These are phyloP conservation scores for Rhagophthalmus giganteus DNA, from an alignment of 2,888 invertebrate species.

Conservation along the genomic window DNA sequence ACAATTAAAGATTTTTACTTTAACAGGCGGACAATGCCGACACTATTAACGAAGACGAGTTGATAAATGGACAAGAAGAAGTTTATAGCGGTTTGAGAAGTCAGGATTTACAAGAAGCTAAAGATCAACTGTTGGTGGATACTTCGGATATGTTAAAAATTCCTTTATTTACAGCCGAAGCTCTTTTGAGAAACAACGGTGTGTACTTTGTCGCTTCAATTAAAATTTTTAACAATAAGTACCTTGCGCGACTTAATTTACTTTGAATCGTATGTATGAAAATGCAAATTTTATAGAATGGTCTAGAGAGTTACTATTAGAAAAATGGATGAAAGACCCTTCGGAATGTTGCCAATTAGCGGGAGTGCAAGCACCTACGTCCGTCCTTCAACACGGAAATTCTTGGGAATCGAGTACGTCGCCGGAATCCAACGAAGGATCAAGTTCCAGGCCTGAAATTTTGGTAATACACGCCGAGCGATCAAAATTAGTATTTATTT, in stretches of 20 bases:
- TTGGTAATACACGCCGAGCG: slow-evolving; percentile 40
- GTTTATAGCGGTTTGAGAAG: slow-evolving; percentile 65
- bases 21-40: slow-evolving; percentile 58
- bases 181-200: slow-evolving; percentile 68
- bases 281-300: slow-evolving; percentile 67
- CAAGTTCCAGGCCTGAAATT: slow-evolving; percentile 40
- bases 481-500: not conserved
- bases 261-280: too few relatives aligned
- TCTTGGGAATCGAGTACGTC: slow-evolving; percentile 52
- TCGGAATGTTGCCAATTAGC: slow-evolving; percentile 66
- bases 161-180: slow-evolving; percentile 71
- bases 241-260: too few relatives aligned
- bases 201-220: too few relatives aligned
- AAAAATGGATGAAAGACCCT: slow-evolving; percentile 70
- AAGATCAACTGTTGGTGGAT: slow-evolving; percentile 69
- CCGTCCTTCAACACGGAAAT: slow-evolving; percentile 53
- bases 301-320: slow-evolving; percentile 67
- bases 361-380: slow-evolving; percentile 66
- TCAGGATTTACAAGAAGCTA: slow-evolving; percentile 71
- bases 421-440: slow-evolving; percentile 43
- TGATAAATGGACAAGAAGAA: slow-evolving; percentile 56
- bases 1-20: too few relatives aligned
- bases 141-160: slow-evolving; percentile 73
- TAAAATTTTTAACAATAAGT: too few relatives aligned
- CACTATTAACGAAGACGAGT: slow-evolving; percentile 58